These are phyloP conservation scores for Dasyurus viverrinus DNA, from an alignment of 2,113 vertebrate species.

Conservation along the genomic window DNA sequence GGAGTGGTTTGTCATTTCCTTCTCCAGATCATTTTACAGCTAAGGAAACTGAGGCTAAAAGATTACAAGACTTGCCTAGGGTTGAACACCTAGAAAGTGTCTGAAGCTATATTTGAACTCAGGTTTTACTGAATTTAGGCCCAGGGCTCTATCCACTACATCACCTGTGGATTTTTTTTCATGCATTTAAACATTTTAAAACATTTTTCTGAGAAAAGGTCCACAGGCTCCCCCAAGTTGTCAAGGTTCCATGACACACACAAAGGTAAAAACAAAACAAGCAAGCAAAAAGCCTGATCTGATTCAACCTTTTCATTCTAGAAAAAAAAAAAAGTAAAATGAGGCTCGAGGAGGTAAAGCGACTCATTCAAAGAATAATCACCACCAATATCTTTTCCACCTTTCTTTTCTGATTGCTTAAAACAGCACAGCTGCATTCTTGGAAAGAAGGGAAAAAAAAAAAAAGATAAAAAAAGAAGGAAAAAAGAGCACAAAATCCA, in stretches of 20 bases:
- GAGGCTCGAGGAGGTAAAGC: background rate
- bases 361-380: background rate
- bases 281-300: background rate
- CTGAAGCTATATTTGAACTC: background rate
- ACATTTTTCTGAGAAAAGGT: background rate
- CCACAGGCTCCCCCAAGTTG: background rate
- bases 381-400: background rate
- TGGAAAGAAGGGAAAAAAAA: background rate
- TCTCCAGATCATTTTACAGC: background rate
- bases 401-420: background rate
- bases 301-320: background rate
- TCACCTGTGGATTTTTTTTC: background rate
- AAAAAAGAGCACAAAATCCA: background rate
- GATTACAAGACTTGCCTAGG: background rate
- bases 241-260: background rate
- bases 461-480: too few species aligned
- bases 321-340: background rate
- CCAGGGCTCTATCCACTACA: too few species aligned
- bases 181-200: background rate
- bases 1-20: background rate
- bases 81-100: background rate
- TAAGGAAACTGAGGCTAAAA: background rate
- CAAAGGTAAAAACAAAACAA: background rate
- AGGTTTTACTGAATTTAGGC: background rate
- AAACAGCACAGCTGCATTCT: background rate